A percentile compares a stretch with the other conserved stretches of the same genome.
These are phyloP conservation scores for Littorina saxatilis DNA, from an alignment of 1,140 invertebrate species.

Conservation along the genomic window DNA sequence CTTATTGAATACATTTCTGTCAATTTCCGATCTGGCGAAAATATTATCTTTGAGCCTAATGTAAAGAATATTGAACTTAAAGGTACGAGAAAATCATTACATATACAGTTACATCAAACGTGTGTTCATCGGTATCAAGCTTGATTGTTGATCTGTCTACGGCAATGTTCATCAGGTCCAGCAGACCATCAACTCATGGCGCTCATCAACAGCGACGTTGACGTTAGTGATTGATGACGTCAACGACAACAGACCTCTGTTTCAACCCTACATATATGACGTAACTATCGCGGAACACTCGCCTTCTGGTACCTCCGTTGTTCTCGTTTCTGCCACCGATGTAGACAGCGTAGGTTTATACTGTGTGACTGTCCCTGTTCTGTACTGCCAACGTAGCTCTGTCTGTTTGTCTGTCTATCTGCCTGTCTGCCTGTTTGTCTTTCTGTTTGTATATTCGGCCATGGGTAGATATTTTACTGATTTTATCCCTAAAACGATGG, in stretches of 20 bases:
- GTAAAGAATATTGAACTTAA: no score
- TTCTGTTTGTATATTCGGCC: neutral
- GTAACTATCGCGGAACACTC: constrained; percentile 21
- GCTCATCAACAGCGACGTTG: neutral
- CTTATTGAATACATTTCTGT: no score
- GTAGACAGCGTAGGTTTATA: neutral
- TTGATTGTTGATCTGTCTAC: no score
- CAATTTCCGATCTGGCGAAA: no score
- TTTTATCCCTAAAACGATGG: neutral
- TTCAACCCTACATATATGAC: neutral
- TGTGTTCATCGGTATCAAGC: no score
- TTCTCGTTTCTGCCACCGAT: neutral
- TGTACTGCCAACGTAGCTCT: no score
- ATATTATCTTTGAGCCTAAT: no score
- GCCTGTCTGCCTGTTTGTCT: neutral
- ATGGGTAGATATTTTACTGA: neutral
- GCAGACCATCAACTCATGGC: constrained; percentile 4
- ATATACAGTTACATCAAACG: no score
- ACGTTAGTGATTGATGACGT: constrained; percentile 22
- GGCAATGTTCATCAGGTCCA: neutral
- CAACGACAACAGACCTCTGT: constrained; percentile 20
- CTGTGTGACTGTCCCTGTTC: no score
- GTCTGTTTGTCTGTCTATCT: no score
- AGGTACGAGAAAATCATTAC: no score
- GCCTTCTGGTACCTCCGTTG: constrained; percentile 5